Conservation (phyloP, 2,113 vertebrate species). For the Myocastor coypus region DNA sequence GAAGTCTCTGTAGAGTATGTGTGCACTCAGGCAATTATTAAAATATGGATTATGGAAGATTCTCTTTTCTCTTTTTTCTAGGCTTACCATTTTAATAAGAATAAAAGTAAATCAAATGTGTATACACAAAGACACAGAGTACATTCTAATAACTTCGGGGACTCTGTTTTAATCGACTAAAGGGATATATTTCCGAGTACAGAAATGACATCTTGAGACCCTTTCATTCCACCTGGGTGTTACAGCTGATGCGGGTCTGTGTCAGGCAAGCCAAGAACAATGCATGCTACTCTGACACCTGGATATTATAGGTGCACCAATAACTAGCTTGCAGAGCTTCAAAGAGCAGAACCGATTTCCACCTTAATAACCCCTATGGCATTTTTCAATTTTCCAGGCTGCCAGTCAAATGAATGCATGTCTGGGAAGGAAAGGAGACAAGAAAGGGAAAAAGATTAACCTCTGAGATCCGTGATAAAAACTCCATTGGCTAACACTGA, state of each 20-base stretch:
- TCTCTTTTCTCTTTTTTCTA: conserved; percentile 68
- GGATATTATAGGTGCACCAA: conserved; percentile 72
- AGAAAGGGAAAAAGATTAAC: conserved; percentile 80
- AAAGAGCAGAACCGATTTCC: conserved; percentile 75
- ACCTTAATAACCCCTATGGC: conserved; percentile 83
- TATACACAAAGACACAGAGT: conserved; percentile 74
- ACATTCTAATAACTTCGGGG: conserved; percentile 72
- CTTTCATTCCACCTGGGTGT: conserved; percentile 56
- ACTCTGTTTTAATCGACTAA: conserved; percentile 67
- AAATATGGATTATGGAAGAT: conserved; percentile 78
- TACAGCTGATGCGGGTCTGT: conserved; percentile 56
- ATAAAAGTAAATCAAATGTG: conserved; percentile 78
- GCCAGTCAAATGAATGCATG: conserved; percentile 84
- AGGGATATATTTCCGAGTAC: conserved; percentile 70
- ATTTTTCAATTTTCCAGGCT: conserved; percentile 85
- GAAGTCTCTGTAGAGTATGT: conserved; percentile 70
- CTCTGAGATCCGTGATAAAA: conserved; percentile 69
- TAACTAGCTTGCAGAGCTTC: conserved; percentile 78
- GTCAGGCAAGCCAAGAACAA: conserved; percentile 74
- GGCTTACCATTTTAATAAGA: conserved; percentile 82
- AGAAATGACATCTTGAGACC: conserved; percentile 77
- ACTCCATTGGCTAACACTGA: conserved; percentile 74
- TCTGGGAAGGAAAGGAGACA: conserved; percentile 74
- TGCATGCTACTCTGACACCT: conserved; percentile 64
- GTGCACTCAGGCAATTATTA: conserved; percentile 75